These are phyloP conservation scores for Dolichotis patagonum DNA, from an alignment of 2,113 vertebrate species.

Conservation along the genomic window DNA sequence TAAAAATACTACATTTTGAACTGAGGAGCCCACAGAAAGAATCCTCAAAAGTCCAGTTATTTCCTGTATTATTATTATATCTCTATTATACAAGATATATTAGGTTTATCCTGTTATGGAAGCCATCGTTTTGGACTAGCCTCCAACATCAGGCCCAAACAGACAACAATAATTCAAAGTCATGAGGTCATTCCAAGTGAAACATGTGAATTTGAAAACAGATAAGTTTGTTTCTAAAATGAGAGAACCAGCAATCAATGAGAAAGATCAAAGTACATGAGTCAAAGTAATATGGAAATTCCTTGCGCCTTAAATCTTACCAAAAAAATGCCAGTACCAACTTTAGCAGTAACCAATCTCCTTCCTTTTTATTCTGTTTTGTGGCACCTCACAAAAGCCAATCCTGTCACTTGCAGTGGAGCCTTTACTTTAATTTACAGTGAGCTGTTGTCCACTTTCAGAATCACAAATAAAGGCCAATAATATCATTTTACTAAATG, in stretches of 20 bases:
- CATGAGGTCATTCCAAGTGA: neutral
- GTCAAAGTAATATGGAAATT: neutral
- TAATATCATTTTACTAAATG: neutral
- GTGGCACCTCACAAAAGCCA: neutral
- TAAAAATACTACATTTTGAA: neutral
- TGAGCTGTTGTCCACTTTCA: neutral
- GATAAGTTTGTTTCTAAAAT: neutral
- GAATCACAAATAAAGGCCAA: neutral
- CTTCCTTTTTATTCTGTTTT: neutral
- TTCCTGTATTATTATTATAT: neutral
- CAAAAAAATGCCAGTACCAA: neutral
- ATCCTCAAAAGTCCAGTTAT: neutral
- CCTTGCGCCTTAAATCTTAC: neutral
- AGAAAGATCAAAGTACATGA: neutral
- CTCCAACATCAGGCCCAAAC: neutral
- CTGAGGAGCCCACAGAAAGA: neutral
- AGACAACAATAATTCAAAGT: neutral
- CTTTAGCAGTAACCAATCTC: too few relatives aligned
- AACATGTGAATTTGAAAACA: too few relatives aligned
- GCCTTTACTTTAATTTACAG: neutral
- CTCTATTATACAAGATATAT: neutral
- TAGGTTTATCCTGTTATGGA: neutral
- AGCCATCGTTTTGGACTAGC: neutral
- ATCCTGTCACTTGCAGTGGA: neutral
- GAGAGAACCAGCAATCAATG: neutral